Base-by-base conservation (phyloP, 2,113 vertebrate genomes). In the Anolis sagrei region DNA sequence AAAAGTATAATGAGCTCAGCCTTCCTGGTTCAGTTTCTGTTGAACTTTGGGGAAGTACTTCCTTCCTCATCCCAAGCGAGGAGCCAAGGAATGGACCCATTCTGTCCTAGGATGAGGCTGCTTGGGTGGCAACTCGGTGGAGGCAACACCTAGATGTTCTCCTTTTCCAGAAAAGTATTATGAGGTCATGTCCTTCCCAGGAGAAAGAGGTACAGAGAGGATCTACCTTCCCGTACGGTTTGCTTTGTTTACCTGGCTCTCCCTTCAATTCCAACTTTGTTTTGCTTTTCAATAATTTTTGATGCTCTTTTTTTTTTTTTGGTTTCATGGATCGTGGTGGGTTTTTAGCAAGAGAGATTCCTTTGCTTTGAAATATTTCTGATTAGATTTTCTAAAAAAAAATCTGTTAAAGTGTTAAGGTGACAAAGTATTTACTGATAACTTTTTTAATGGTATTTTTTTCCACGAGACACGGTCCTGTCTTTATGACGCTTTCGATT, bases 241-340 rank as follows among this genome's bases (percentile, higher is more conserved):
- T 18, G 54, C 13, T 58, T 58, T 58, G 54, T 18, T 58, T 61
- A 61, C 58, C 58, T 18, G 25, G 16, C 62, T 27, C 62, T 21
- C 62, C 62, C 25, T 86, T 94, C 94, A 94, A 95, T 94, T 95
- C 91, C 88, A 81, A 90, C 89, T 94, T 91, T 88, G 92, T 89
- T 88, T 93, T 76, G 85, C 72, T 75, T 13, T 79, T 81, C 69
- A 62, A 18, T 72, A 18, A 82, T 7, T 2, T 39, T 34, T 44
- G 39, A 44, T 44, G 25, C 86, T 44, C 58, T 27, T 82, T 49
- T 39, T 87, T 27, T 14, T 11, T 64, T 85, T 85, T 73, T 81
- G 13, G 34, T 84, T 68, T 92, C 68, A 11, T 0, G 44, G 49
- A 81, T 90, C 84, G 64, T 77, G 84, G 64, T 83, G 91, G 81